These are phyloP conservation scores for Flexamia atlantica DNA, from an alignment of 2,888 invertebrate genomes.

Conservation along the genomic window DNA sequence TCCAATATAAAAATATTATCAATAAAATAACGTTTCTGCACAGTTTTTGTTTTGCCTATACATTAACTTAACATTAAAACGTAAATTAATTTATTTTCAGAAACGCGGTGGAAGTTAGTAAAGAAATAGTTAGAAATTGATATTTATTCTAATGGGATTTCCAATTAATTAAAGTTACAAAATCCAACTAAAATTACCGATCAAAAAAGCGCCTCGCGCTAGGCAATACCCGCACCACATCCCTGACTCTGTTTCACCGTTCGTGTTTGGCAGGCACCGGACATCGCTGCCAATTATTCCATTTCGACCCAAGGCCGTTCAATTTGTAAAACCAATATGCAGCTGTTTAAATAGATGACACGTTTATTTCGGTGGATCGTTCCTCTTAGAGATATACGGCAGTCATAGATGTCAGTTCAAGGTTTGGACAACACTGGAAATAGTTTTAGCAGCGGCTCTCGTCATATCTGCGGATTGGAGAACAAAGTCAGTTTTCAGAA, in stretches of 20 bases:
- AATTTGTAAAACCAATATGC: conserved; percentile 55
- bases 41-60: too few species aligned
- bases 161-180: too few species aligned
- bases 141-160: too few species aligned
- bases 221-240: conserved; percentile 25
- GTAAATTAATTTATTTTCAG: too few species aligned
- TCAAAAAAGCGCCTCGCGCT: neutral
- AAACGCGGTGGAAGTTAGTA: too few species aligned
- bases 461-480: neutral
- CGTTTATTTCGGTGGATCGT: conserved; percentile 43
- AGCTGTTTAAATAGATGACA: conserved; percentile 47
- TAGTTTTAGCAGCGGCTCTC: neutral
- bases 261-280: neutral
- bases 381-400: conserved; percentile 19
- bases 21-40: too few species aligned
- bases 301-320: conserved; percentile 33
- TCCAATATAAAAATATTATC: too few species aligned
- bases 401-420: conserved; percentile 30
- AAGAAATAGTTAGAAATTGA: too few species aligned
- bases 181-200: too few species aligned
- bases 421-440: conserved; percentile 1
- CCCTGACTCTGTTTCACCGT: conserved; percentile 3
- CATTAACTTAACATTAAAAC: too few species aligned
- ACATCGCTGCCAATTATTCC: conserved; percentile 21
- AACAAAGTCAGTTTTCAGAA: conserved; percentile 6